Evolutionary conservation across 2,888 invertebrate species (phyloP).

Genomic region (Lithophane leautieri): DNA sequence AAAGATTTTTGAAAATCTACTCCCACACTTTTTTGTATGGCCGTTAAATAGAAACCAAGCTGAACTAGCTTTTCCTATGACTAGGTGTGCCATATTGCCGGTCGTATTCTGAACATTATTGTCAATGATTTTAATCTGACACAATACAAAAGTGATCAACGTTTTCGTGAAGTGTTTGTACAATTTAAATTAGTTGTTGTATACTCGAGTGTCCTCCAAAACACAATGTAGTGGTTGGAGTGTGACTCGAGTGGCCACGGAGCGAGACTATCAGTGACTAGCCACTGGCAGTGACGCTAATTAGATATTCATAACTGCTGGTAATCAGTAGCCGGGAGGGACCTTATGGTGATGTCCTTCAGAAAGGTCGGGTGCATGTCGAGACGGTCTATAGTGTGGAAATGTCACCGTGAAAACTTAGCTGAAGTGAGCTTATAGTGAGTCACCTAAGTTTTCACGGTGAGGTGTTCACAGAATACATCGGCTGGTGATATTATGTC

Average conservation of each 20-base stretch:
- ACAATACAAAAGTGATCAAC: background rate
- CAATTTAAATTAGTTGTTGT: constrained; percentile 29
- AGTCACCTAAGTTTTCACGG: too few species aligned
- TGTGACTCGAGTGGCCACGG: constrained; percentile 4
- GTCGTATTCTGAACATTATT: background rate
- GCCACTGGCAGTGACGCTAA: background rate
- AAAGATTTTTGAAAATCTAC: too few species aligned
- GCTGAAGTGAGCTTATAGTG: too few species aligned
- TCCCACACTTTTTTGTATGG: too few species aligned
- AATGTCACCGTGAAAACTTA: too few species aligned
- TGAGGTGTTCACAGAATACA: too few species aligned
- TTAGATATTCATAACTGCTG: constrained; percentile 8
- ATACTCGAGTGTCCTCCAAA: constrained; percentile 17
- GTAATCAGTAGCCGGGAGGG: constrained; percentile 12
- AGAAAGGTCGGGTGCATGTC: background rate
- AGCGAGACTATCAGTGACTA: constrained; percentile 7
- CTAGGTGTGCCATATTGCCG: too few species aligned
- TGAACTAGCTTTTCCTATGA: too few species aligned
- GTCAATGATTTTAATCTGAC: background rate
- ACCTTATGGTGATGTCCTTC: constrained; percentile 8
- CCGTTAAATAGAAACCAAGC: too few species aligned
- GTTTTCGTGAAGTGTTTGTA: constrained; percentile 2
- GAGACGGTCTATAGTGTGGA: too few species aligned
- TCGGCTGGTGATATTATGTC: too few species aligned
- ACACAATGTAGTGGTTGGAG: background rate